These are phyloP conservation scores for Microplitis deprimator DNA, from an alignment of 2,888 invertebrate genomes.

Conservation along the genomic window DNA sequence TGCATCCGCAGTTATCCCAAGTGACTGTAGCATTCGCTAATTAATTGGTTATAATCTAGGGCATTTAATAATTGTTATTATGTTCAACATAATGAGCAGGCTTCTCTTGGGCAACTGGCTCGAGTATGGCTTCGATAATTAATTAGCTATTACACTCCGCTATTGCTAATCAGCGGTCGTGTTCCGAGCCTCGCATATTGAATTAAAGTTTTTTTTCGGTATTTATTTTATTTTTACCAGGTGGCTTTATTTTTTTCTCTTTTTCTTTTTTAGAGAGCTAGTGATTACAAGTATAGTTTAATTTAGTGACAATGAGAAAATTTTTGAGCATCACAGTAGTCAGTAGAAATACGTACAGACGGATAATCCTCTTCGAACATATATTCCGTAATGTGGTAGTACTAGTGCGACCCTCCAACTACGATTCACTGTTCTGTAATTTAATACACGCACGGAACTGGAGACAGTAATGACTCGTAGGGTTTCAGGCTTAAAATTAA, in stretches of 20 bases:
- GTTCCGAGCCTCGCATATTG: background rate
- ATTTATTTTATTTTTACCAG: slow-evolving; percentile 1
- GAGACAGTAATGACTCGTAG: slow-evolving; percentile 69
- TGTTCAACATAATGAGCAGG: slow-evolving; percentile 19
- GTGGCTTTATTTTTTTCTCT: background rate
- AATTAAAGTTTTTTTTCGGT: background rate
- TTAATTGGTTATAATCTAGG: slow-evolving; percentile 40
- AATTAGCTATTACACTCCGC: background rate
- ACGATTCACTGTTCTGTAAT: slow-evolving; percentile 59
- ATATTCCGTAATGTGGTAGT: slow-evolving; percentile 56
- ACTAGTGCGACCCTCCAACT: slow-evolving; percentile 44
- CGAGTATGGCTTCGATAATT: background rate
- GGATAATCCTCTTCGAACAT: slow-evolving; percentile 61
- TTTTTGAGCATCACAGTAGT: slow-evolving; percentile 17
- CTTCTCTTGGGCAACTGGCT: background rate
- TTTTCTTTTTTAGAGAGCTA: too few species aligned
- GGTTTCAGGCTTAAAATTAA: slow-evolving; percentile 72
- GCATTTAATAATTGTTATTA: slow-evolving; percentile 28
- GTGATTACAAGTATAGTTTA: too few species aligned
- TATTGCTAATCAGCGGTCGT: background rate
- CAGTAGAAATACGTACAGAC: slow-evolving; percentile 24
- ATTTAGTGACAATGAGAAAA: slow-evolving; percentile 19
- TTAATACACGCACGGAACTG: slow-evolving; percentile 69
- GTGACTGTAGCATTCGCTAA: background rate
- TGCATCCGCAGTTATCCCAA: background rate